Percentiles rank a stretch among this genome's conserved stretches.
Evolutionary conservation across 1,140 invertebrate species (phyloP).

Genomic region (Catajapyx aquilonaris): DNA sequence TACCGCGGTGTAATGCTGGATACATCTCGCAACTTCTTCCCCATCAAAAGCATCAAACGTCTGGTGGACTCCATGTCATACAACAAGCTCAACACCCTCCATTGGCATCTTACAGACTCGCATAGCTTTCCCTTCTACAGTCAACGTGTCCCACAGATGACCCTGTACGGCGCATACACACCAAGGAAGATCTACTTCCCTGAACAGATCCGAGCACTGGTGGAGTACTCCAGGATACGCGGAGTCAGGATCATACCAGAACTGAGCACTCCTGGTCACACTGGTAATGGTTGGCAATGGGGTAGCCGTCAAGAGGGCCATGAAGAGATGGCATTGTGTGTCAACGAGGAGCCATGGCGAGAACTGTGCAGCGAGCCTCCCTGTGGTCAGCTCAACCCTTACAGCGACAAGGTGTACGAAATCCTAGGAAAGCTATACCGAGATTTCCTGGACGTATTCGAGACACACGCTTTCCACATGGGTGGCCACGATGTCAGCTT

Average conservation of each 20-base stretch:
- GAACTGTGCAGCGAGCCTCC: slow-evolving; percentile 10
- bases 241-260: slow-evolving; percentile 20
- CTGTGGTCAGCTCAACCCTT: slow-evolving; percentile 12
- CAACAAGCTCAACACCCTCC: slow-evolving; percentile 62
- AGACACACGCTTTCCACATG: slow-evolving; percentile 17
- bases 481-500: slow-evolving; percentile 20
- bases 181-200: slow-evolving; percentile 16
- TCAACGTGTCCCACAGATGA: slow-evolving; percentile 40
- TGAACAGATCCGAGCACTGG: slow-evolving; percentile 16
- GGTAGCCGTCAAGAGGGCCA: slow-evolving; percentile 8
- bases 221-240: slow-evolving; percentile 16
- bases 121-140: slow-evolving; percentile 60
- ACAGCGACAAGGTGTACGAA: slow-evolving; percentile 15
- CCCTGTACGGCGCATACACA: slow-evolving; percentile 26
- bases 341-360: slow-evolving; percentile 13
- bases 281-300: slow-evolving; percentile 15
- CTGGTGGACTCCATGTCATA: slow-evolving; percentile 55
- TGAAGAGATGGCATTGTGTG: slow-evolving; percentile 13
- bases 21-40: slow-evolving; percentile 52
- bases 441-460: slow-evolving; percentile 26
- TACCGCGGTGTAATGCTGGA: slow-evolving; percentile 53
- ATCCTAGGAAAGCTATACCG: slow-evolving; percentile 12
- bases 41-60: slow-evolving; percentile 38
- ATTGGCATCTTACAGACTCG: slow-evolving; percentile 66
- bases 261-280: slow-evolving; percentile 20